Base-by-base conservation (phyloP, 2,797 vertebrate genomes). In the Mycteria americana region DNA sequence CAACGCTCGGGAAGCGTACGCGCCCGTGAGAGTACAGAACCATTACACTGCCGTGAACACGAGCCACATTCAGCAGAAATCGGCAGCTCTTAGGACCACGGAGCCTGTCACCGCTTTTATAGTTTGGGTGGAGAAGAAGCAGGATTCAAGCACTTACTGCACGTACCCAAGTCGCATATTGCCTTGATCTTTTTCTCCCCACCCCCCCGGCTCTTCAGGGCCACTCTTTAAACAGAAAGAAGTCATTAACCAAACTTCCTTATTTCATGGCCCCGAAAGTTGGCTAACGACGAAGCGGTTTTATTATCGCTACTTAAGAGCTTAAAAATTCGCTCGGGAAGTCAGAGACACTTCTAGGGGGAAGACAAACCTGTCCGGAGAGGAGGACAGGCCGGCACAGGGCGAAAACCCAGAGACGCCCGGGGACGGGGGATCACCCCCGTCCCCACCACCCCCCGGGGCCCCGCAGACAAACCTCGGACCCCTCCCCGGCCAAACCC, bases 211-310 rank as follows among this genome's bases (percentile, higher is more conserved):
- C 76, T 95, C 85, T 89, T 94, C 96, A 70, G 95, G 96, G 94
- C 60, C 85, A 78, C 89, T 95, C 81, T 97, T 96, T 91, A 63
- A 92, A 78, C 91, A 97, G 96, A 97, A 96, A 96, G 77, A 88
- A 94, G 94, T 95, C 87, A 95, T 95, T 97, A 94, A 88, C 77
- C 90, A 93, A 97, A 97, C 97, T 96, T 94, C 54, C 73, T 88
- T 82, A 94, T 95, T 93, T 97, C 88, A 88, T 41, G 94, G 94
- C 94, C 89, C 75, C 54, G 53, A 97, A 91, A 96, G 93, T 60
- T 67, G 88, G 88, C 78, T 76, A 92, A 78, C 51, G 89, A 95
- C 92, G 93, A 91, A 90, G 74, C 56, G 70, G 94, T 92, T 90
- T 91, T 94, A 92, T 95, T 95, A 95, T 93, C 97, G 89, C 75